These are phyloP conservation scores for Peromyscus melanophrys DNA, from an alignment of 2,797 vertebrate species.

Conservation along the genomic window DNA sequence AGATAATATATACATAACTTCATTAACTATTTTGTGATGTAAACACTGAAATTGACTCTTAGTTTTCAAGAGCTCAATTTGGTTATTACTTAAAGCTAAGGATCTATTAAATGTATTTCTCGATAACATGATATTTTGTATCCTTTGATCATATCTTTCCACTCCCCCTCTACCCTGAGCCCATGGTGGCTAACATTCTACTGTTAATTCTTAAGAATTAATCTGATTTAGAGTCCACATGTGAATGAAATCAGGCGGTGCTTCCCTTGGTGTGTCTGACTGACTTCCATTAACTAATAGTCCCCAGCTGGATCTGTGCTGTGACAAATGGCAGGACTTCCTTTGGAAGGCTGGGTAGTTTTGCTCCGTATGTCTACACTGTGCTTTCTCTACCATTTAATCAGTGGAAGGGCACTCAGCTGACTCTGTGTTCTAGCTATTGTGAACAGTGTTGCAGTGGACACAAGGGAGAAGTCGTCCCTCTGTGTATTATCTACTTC, in stretches of 20 bases:
- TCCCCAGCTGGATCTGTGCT: background rate
- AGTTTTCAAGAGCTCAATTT: background rate
- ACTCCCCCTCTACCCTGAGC: background rate
- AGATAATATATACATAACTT: background rate
- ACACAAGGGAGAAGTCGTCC: background rate
- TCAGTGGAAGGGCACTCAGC: background rate
- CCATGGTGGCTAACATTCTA: background rate
- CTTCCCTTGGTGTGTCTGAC: background rate
- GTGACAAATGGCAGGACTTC: background rate
- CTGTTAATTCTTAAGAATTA: background rate
- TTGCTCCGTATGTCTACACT: background rate
- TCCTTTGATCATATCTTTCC: background rate
- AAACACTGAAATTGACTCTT: background rate
- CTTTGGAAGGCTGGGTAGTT: background rate
- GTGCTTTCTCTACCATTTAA: background rate
- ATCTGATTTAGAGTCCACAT: background rate
- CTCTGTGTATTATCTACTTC: background rate
- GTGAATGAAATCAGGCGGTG: background rate
- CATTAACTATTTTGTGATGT: background rate
- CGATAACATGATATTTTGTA: background rate
- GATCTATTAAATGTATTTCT: background rate
- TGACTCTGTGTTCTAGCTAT: background rate
- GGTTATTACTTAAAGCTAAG: background rate
- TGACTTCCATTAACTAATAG: background rate
- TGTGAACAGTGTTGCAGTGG: background rate